Evolutionary conservation across 2,888 invertebrate species (phyloP), one percentile per base, ranked within the genome.

Genomic region (Netelia fuscicornis): DNA sequence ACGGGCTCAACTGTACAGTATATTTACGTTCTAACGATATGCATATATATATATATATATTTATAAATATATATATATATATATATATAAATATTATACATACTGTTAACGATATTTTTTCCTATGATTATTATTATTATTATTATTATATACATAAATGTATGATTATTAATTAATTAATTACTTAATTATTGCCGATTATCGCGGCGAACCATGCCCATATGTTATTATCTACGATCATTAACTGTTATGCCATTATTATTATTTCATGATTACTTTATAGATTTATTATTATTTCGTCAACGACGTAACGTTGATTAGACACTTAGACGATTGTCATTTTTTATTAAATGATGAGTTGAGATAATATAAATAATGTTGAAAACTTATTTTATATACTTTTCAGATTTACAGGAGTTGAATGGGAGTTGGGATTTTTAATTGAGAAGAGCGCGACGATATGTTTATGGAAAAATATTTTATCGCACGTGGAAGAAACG

Each of bases 331-430:
- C 85, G 82, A 89, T 81, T 89, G 87, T 89, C 85, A 88, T 89
- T 90, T 37, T 37, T 88, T 88, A 89, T 89, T 88, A 89, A 90
- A 89, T 87, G 86, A 84, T 83, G 77, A 83, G 83, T 78, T 87
- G 67, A 82, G 84, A 85, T 37, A 37, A 37, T 37, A 37, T 37
- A 37, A 84, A 86, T 74, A 67, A 76, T 42, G 70, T 52, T 71
- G 72, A 37, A 58, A 58, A 44, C 20, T 23, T n/a, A 8, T 75
- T 62, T 64, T 17, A 17, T 17, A 25, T 58, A 20, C 8, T 20
- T 20, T 58, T 58, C 58, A 58, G 17, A 54, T 3, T 54, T 9
- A 6, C 5, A 37, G 37, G 37, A n/a, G 54, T 3, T n/a, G 2
- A n/a, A 54, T 9, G n/a, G 1, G n/a, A 13, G 25, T 11, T 48